These are phyloP conservation scores for Halictus ligatus DNA, from an alignment of 2,888 invertebrate species.

Conservation along the genomic window DNA sequence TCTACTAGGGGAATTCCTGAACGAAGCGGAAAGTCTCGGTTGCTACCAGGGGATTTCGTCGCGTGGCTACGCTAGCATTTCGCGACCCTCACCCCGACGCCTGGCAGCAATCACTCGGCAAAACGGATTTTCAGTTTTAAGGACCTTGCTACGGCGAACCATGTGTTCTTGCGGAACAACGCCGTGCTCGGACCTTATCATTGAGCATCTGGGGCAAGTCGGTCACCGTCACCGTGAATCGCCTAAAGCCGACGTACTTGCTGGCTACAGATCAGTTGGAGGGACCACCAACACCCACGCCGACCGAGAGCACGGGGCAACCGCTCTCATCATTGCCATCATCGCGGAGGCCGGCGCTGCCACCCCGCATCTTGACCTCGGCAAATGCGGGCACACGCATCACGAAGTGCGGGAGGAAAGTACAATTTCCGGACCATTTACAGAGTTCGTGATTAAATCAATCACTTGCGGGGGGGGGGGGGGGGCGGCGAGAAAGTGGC, in stretches of 20 bases:
- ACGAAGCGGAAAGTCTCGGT: background rate
- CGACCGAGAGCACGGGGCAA: too few relatives aligned
- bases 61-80: constrained; percentile 4
- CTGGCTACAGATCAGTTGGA: background rate
- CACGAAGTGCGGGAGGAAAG: constrained; percentile 6
- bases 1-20: background rate
- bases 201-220: background rate
- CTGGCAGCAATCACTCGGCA: background rate
- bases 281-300: too few relatives aligned
- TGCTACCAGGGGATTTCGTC: background rate
- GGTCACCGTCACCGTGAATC: background rate
- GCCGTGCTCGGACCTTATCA: background rate
- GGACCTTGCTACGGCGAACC: background rate
- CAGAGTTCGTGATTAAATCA: constrained; percentile 10
- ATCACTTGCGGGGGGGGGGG: constrained; percentile 15
- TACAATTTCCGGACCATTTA: constrained; percentile 7
- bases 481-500: background rate
- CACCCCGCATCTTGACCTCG: background rate
- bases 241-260: background rate
- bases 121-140: constrained; percentile 10
- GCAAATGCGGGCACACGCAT: background rate
- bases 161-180: constrained; percentile 15
- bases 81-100: background rate
- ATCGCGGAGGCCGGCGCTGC: background rate
- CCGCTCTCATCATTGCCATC: background rate